Evolutionary conservation across 2,888 invertebrate species (phyloP), one percentile per base, ranked within the genome.

Genomic region (Drosophila merina): DNA sequence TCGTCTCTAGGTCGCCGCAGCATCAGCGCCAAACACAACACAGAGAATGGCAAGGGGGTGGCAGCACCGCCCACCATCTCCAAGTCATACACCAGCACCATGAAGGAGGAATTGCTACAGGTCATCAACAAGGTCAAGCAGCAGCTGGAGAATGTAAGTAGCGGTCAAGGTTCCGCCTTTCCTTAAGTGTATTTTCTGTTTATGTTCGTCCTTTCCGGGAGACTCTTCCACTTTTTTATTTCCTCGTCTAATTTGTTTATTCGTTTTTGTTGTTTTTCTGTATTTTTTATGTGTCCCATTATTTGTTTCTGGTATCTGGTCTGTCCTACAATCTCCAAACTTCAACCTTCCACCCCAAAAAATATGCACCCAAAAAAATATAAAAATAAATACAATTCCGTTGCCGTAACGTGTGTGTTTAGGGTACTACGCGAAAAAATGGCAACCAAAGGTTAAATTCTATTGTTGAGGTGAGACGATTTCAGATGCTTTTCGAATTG

Each of bases 131-230:
- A 97, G 92, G 97, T 97, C 0, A 94, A 96, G 88, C 94, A 95
- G 76, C 97, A 97, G 91, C 92, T 97, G 72, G 97, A 97, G 93
- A 97, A 95, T 90, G 97, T 97, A 91, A 94, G 95, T 93, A 12
- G 26, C 10, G 28, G 7, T 38, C 50, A 9, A 25, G 49, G 5
- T 44, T 6, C 8, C 30, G 45, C 36, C 26, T 49, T 28, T 51
- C 38, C 28, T 26, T 52, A 25, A 3, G 36, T 36, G 7, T 44
- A 44, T 48, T 51, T 36, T 48, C 6, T 12, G 12, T 59, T 38
- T 62, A n/a, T 38, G 68, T 58, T 28, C 56, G 12, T 55, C 28
- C 42, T 51, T 33, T 26, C 12, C 14, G 25, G 47, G 8, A 31
- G 14, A 42, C 44, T 44, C 1, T 31, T 50, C 38, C 42, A 51